Percentiles rank a stretch among this genome's conserved stretches.
Evolutionary conservation across 2,113 vertebrate genomes (phyloP).

Genomic region (Cynocephalus volans): DNA sequence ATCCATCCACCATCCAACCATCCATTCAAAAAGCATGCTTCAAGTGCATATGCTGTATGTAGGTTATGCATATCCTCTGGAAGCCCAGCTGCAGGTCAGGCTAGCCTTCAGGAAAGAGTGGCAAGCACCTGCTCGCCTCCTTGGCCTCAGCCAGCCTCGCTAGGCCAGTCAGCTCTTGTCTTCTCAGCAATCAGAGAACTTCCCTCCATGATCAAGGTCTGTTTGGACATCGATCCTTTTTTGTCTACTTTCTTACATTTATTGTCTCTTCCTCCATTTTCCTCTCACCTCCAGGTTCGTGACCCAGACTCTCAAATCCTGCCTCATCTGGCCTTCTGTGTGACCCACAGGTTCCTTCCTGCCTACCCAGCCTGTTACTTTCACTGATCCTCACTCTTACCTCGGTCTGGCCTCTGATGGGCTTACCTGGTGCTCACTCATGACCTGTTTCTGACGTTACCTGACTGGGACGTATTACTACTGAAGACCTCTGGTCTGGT

Average conservation of each 20-base stretch:
- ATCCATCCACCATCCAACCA: background rate
- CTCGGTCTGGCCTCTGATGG: background rate
- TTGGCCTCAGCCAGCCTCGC: background rate
- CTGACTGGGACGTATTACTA: too few species aligned
- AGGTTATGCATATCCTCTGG: background rate
- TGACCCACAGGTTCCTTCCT: background rate
- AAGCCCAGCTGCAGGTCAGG: background rate
- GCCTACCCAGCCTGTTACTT: background rate
- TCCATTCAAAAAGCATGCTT: background rate
- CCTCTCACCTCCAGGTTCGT: background rate
- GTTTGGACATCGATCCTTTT: background rate
- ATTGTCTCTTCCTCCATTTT: background rate
- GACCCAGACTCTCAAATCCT: background rate
- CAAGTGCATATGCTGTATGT: accelerated
- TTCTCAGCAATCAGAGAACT: background rate
- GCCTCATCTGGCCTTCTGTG: background rate
- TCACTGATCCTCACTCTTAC: background rate
- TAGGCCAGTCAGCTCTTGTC: background rate
- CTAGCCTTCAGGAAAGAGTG: background rate
- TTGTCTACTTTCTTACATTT: background rate
- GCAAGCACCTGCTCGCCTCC: background rate
- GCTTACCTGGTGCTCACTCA: background rate
- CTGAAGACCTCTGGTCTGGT: background rate
- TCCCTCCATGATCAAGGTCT: background rate
- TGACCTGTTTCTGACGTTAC: background rate